Conservation (phyloP, 1,140 invertebrate genomes). For the Diuraphis noxia region DNA sequence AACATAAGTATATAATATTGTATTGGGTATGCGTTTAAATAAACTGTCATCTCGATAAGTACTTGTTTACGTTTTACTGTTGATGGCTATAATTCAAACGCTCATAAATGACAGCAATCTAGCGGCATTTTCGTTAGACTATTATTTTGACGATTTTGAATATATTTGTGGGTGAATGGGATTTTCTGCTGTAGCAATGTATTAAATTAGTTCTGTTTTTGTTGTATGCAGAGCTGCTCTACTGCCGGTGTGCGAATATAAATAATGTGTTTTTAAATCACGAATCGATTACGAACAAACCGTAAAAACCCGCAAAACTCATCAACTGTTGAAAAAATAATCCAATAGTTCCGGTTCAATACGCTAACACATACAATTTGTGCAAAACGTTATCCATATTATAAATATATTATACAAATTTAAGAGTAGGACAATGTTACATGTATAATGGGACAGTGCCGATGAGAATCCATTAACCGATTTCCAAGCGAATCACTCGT, state of each 20-base stretch:
- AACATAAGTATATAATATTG: too few species aligned
- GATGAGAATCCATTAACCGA: slow-evolving; percentile 36
- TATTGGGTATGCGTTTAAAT: background rate
- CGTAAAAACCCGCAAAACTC: background rate
- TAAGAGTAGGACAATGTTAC: background rate
- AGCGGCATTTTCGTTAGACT: background rate
- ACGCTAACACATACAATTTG: background rate
- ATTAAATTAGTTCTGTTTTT: background rate
- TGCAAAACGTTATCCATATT: background rate
- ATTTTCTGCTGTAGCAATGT: background rate
- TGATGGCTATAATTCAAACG: background rate
- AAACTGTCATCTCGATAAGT: background rate
- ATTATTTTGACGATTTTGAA: background rate
- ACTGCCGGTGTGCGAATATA: background rate
- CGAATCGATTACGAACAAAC: background rate
- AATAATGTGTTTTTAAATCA: slow-evolving; percentile 11
- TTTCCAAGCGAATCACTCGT: background rate
- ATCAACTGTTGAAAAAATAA: background rate
- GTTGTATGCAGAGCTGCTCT: background rate
- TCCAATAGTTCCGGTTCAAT: slow-evolving; percentile 7
- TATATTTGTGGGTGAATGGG: background rate
- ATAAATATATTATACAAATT: background rate
- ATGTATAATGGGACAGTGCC: background rate
- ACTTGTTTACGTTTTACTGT: background rate
- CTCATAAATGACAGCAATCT: background rate